phyloP scores from a whole-genome alignment of 2,888 invertebrate species.

The Eulithis prunata region DNA sequence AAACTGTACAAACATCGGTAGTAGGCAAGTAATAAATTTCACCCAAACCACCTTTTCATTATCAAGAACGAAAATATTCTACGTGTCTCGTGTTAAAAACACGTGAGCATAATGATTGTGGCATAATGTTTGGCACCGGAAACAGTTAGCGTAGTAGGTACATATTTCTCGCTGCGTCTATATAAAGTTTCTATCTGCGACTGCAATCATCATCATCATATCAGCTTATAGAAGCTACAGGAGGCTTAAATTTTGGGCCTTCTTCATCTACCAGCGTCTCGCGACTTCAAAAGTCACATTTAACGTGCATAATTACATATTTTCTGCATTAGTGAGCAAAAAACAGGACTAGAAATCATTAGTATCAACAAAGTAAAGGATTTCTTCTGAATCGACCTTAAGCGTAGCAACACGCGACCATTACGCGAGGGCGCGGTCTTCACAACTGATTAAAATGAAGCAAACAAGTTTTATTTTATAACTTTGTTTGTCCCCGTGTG shows the following conservation, averaged over 20 bases:
- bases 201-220: too few species aligned
- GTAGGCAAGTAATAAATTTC: background rate
- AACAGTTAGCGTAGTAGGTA: too few species aligned
- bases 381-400: constrained; percentile 5
- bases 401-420: constrained; percentile 20
- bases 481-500: constrained; percentile 52
- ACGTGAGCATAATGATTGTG: too few species aligned
- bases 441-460: constrained; percentile 41
- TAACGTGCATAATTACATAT: too few species aligned
- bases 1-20: background rate
- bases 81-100: too few species aligned
- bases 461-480: constrained; percentile 52
- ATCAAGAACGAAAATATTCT: constrained; percentile 1
- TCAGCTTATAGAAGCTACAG: too few species aligned
- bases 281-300: too few species aligned
- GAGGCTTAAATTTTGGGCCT: too few species aligned
- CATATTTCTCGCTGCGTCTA: too few species aligned
- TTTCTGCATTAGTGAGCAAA: background rate
- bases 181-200: too few species aligned
- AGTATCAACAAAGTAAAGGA: constrained; percentile 19
- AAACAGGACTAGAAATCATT: background rate
- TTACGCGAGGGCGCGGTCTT: constrained; percentile 32
- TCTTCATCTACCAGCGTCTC: too few species aligned
- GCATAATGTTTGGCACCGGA: too few species aligned
- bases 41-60: background rate